These are phyloP conservation scores for Onychomys torridus DNA, from an alignment of 2,797 vertebrate species.

Conservation along the genomic window DNA sequence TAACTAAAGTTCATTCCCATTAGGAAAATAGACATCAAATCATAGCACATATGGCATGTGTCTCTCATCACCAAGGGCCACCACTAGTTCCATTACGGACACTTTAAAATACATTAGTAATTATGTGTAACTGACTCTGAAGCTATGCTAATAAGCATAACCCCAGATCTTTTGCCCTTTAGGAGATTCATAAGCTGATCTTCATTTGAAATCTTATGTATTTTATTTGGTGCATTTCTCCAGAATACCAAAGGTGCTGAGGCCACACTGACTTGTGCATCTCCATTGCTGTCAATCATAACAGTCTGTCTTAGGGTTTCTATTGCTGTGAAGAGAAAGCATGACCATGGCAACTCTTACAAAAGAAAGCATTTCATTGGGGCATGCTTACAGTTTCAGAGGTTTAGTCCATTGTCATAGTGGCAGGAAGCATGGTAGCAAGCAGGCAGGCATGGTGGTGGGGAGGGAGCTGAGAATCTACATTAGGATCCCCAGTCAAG, in stretches of 20 bases:
- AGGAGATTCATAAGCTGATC: too few relatives aligned
- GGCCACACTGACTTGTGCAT: not conserved
- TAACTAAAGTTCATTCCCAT: too few relatives aligned
- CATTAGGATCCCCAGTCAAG: too few relatives aligned
- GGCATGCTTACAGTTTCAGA: too few relatives aligned
- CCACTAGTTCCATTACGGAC: not conserved
- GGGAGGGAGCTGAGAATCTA: too few relatives aligned
- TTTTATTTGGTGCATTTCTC: not conserved
- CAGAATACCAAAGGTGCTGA: not conserved
- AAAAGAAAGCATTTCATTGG: too few relatives aligned
- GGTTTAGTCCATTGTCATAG: too few relatives aligned
- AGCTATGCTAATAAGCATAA: not conserved
- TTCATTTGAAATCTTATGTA: not conserved
- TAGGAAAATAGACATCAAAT: not conserved
- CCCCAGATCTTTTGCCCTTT: not conserved
- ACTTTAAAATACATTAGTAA: not conserved
- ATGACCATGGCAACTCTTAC: too few relatives aligned
- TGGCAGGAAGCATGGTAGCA: too few relatives aligned
- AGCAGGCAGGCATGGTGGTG: too few relatives aligned
- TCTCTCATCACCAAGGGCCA: not conserved
- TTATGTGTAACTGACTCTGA: not conserved
- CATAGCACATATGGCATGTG: not conserved
- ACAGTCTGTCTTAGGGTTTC: too few relatives aligned
- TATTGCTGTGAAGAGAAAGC: too few relatives aligned
- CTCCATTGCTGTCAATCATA: not conserved